phyloP scores from a whole-genome alignment of 2,797 vertebrate species.

The Sciaenops ocellatus region DNA sequence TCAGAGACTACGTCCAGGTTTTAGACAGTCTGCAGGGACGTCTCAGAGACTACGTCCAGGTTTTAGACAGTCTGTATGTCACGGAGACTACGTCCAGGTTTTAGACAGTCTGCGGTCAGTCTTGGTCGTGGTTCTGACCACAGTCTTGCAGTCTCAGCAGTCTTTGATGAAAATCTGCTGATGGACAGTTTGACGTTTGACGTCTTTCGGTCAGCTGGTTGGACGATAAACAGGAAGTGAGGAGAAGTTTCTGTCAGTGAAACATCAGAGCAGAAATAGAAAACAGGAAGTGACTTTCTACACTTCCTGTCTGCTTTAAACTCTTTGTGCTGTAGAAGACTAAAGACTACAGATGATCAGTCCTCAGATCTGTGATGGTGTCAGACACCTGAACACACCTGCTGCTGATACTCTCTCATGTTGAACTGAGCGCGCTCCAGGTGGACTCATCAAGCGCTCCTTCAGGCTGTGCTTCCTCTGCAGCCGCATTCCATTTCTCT shows the following conservation, averaged over 20 bases:
- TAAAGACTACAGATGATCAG: not conserved
- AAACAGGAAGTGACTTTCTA: conserved; percentile 31
- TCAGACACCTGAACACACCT: conserved; percentile 22
- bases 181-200: conserved; percentile 47
- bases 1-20: too few relatives aligned
- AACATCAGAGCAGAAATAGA: conserved; percentile 15
- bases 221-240: conserved; percentile 24
- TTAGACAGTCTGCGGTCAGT: not conserved
- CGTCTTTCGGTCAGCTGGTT: not conserved
- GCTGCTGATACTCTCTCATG: not conserved
- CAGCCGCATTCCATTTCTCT: not conserved
- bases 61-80: too few relatives aligned
- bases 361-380: conserved; percentile 3
- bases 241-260: conserved; percentile 19
- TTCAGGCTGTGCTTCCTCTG: too few relatives aligned
- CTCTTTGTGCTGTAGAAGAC: too few relatives aligned
- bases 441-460: too few relatives aligned
- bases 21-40: too few relatives aligned
- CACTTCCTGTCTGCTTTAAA: not conserved
- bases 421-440: too few relatives aligned
- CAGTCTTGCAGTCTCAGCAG: conserved; percentile 46
- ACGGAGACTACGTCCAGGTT: too few relatives aligned
- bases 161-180: conserved; percentile 45
- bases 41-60: too few relatives aligned
- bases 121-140: conserved; percentile 22